These are phyloP conservation scores for Alcedo atthis DNA, from an alignment of 2,797 vertebrate genomes.

Conservation along the genomic window DNA sequence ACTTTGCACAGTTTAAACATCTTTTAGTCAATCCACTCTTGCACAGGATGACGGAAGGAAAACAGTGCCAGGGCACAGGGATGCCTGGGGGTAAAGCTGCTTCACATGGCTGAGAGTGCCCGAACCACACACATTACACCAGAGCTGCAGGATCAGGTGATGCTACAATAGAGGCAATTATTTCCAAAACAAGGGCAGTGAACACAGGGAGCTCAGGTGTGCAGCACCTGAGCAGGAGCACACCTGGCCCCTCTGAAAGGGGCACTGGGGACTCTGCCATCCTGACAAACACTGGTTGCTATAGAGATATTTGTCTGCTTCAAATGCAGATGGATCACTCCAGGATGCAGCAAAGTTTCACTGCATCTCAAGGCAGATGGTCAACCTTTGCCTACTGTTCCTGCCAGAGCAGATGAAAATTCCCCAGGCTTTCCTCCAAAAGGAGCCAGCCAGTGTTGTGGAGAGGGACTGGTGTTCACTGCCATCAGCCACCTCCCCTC, in stretches of 20 bases:
- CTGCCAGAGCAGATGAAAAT: background rate
- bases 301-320: slow-evolving; percentile 21
- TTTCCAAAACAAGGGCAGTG: background rate
- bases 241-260: background rate
- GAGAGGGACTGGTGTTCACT: background rate
- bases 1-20: rapidly evolving
- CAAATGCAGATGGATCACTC: background rate
- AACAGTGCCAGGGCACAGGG: background rate
- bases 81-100: background rate
- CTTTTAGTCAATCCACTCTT: background rate
- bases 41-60: background rate
- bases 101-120: background rate
- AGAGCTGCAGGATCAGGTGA: no score
- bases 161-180: background rate
- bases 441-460: background rate
- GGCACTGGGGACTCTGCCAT: background rate
- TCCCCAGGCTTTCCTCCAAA: background rate
- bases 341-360: background rate
- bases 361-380: background rate
- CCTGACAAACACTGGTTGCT: slow-evolving; percentile 58
- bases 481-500: background rate
- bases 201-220: background rate
- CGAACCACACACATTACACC: background rate
- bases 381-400: background rate
- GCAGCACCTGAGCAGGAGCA: background rate